Conservation (phyloP, 1,140 invertebrate genomes). For the Drosophila willistoni region DNA sequence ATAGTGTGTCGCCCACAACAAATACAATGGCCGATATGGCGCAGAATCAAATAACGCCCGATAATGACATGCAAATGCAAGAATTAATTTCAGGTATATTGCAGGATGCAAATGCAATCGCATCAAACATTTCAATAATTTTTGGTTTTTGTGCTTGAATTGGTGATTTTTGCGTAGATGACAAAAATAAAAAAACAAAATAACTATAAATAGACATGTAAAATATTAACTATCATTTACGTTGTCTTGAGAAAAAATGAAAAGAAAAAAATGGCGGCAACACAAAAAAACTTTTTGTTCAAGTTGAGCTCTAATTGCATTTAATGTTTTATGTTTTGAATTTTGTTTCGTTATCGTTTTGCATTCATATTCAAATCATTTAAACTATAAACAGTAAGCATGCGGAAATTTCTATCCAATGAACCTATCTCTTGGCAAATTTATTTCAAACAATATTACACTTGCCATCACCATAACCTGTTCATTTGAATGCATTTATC, state of each 20-base stretch:
- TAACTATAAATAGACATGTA: slow-evolving; percentile 27
- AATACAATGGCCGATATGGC: slow-evolving; percentile 81
- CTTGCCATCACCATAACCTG: slow-evolving; percentile 21
- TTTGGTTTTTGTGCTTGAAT: slow-evolving; percentile 41
- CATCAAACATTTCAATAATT: slow-evolving; percentile 24
- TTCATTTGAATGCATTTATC: slow-evolving; percentile 39
- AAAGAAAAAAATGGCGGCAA: slow-evolving; percentile 53
- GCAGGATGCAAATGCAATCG: slow-evolving; percentile 34
- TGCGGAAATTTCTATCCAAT: slow-evolving; percentile 39
- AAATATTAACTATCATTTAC: slow-evolving; percentile 35
- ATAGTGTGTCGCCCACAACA: slow-evolving; percentile 80
- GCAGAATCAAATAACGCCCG: slow-evolving; percentile 78
- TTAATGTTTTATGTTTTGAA: slow-evolving; percentile 46
- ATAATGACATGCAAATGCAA: slow-evolving; percentile 75
- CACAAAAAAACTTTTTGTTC: slow-evolving; percentile 69
- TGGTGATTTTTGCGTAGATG: slow-evolving; percentile 44
- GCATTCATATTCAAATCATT: too few species aligned
- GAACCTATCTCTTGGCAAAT: slow-evolving; percentile 35
- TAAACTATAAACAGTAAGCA: slow-evolving; percentile 38
- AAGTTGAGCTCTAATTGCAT: slow-evolving; percentile 83
- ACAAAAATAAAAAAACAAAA: background rate
- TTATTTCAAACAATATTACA: slow-evolving; percentile 17
- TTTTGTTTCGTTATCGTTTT: slow-evolving; percentile 45
- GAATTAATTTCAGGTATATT: slow-evolving; percentile 81
- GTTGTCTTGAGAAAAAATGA: slow-evolving; percentile 31